Evolutionary conservation across 2,888 invertebrate genomes (phyloP), one percentile per base, ranked within the genome.

Genomic region (Lasioglossum villosulum): DNA sequence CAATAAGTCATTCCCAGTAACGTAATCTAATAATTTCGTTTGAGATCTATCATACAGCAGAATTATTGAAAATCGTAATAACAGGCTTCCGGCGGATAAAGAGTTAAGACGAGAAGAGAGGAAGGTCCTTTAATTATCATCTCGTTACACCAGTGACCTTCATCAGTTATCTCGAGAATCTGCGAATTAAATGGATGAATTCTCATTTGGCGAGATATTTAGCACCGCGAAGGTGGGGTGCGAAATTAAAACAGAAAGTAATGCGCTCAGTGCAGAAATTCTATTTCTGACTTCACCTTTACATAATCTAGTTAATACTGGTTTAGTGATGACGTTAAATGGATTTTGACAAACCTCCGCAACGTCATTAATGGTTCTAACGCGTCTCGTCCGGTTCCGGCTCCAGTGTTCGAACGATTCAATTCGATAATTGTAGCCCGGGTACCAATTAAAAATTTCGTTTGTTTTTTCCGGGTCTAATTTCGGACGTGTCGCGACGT

Each of bases 371-470:
- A 37, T 66, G 34, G 16, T 34, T 66, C 10, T 2, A 34, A 8
- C 19, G n/a, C 23, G 34, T 27, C 14, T 27, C 12, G n/a, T 14
- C 59, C 2, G 10, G 10, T 59, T 27, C n/a, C 14, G 14, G 27
- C 4, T 14, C 27, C 59, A 27, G 1, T 59, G 59, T 16, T 19
- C 30, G 14, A 23, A 19, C 16, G 30, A 78, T 34, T 6, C 34
- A 14, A 27, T 14, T 10, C 48, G 23, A 45, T 34, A 79, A 45
- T 34, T 23, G 16, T 19, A 19, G 30, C 30, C 19, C 8, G 23
- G 42, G 10, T 10, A 73, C 39, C 73, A 79, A 82, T 79, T 73
- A 82, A 79, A 66, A 48, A 56, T 56, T 52, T 68, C 52, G 14
- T 68, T 68, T 73, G 68, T 34, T 63, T 63, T 30, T 63, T 6